Base-by-base conservation (phyloP, 2,113 vertebrate species). In the Vulpes ferrilata region DNA sequence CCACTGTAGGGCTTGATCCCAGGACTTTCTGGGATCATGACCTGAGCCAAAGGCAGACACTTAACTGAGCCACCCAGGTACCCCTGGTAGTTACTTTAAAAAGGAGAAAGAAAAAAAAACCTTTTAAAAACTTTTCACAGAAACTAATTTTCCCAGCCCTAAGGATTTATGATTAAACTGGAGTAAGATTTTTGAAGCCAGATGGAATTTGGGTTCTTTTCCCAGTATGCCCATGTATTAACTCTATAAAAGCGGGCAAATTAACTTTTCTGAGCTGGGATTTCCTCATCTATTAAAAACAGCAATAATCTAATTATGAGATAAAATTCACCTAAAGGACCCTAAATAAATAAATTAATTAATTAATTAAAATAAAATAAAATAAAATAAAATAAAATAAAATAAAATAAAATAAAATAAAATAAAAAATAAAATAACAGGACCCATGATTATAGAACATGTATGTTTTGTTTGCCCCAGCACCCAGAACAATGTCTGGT, bases 161-260 rank as follows among this genome's bases (percentile, higher is more conserved):
- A 93, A 93, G 32, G 30, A 69, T 65, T 87, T 85, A 69, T 17
- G 15, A 94, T 81, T 11, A 96, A 96, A 92, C 30, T 78, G 27
- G 30, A 84, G 32, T 30, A 92, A 78, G 38, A 97, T 30, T 82
- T 88, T 60, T 96, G 84, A 96, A 95, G 71, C 79, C 64, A 92
- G 27, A 60, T 3, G 32, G 43, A 94, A 57, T 90, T 74, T 85
- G 38, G 6, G 7, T 80, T 90, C 20, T 95, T 97, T 97, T 30
- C 71, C 60, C 35, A 60, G 51, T 20, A 32, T 38, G 0, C 27
- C 22, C 27, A 83, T 60, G 16, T 83, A 94, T 55, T 91, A 96
- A 93, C 93, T 96, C 65, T 97, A 7, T 86, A 97, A 89, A 60
- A 76, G n/a, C 38, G 16, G 25, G 15, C 22, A 93, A 94, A 86